A percentile compares a stretch with the other conserved stretches of the same genome.
phyloP scores from a whole-genome alignment of 1,140 invertebrate genomes.

The Eriocheir sinensis region DNA sequence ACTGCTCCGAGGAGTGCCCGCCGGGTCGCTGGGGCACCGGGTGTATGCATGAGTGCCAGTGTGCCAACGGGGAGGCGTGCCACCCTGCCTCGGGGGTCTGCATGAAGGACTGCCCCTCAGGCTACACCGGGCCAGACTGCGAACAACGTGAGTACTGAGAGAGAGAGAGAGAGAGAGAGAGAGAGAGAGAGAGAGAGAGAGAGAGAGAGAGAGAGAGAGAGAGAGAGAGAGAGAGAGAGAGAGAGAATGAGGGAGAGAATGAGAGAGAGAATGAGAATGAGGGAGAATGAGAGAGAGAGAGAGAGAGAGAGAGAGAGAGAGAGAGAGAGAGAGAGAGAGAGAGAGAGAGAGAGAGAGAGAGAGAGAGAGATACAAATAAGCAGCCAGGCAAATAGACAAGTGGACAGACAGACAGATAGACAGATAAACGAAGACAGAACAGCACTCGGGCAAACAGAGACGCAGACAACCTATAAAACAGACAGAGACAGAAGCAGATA shows the following conservation, averaged over 20 bases:
- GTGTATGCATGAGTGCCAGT: constrained; percentile 88
- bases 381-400: too few relatives aligned
- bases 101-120: constrained; percentile 87
- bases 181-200: not conserved
- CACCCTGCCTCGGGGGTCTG: constrained; percentile 89
- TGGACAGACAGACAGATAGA: too few relatives aligned
- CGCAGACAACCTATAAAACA: too few relatives aligned
- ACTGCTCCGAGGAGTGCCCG: constrained; percentile 88
- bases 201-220: not conserved
- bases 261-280: not conserved
- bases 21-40: constrained; percentile 87
- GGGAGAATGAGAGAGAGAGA: not conserved
- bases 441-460: too few relatives aligned
- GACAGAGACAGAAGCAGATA: too few relatives aligned
- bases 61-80: constrained; percentile 88
- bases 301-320: not conserved
- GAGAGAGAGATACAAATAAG: too few relatives aligned
- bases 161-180: not conserved
- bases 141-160: not conserved
- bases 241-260: too few relatives aligned
- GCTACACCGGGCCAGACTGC: constrained; percentile 85
- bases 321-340: not conserved
- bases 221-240: not conserved
- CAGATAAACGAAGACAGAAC: too few relatives aligned
- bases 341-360: not conserved